phyloP scores from a whole-genome alignment of 2,888 invertebrate genomes.

The Acanthosepion esculentum region DNA sequence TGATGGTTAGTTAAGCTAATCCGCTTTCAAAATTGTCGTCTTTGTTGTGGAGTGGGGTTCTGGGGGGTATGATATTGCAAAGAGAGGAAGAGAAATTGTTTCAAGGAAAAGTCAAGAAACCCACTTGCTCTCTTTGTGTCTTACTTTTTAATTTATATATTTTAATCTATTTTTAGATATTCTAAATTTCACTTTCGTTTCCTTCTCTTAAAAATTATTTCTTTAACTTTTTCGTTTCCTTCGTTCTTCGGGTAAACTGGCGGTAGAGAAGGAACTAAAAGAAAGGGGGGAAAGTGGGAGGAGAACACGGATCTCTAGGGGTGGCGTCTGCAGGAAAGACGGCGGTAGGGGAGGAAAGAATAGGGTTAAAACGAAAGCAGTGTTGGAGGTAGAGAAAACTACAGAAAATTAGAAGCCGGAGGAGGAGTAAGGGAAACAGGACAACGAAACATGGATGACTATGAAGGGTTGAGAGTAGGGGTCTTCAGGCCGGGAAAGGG shows the following conservation, averaged over 20 bases:
- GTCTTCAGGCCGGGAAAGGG: not conserved
- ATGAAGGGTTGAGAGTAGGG: not conserved
- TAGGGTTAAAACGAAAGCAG: not conserved
- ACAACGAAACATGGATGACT: not conserved
- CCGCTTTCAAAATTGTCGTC: not conserved
- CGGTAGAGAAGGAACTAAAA: not conserved
- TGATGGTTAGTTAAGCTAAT: not conserved
- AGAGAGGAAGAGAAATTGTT: too few species aligned
- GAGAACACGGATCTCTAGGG: not conserved
- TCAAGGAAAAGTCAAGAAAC: not conserved
- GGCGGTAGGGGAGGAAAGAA: not conserved
- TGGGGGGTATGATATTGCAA: too few species aligned
- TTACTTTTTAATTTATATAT: not conserved
- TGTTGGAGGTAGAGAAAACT: not conserved
- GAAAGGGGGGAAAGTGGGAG: conserved; percentile 35
- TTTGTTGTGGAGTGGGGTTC: not conserved
- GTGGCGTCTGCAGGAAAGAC: conserved; percentile 42
- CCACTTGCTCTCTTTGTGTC: not conserved
- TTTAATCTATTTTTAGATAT: not conserved
- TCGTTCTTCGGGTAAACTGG: not conserved
- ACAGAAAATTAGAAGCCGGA: not conserved
- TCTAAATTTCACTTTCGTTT: not conserved
- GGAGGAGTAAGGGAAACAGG: not conserved
- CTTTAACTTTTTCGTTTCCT: not conserved
- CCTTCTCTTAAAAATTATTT: not conserved